Conservation (phyloP, 2,888 invertebrate species). For the Serrognathus titanus region DNA sequence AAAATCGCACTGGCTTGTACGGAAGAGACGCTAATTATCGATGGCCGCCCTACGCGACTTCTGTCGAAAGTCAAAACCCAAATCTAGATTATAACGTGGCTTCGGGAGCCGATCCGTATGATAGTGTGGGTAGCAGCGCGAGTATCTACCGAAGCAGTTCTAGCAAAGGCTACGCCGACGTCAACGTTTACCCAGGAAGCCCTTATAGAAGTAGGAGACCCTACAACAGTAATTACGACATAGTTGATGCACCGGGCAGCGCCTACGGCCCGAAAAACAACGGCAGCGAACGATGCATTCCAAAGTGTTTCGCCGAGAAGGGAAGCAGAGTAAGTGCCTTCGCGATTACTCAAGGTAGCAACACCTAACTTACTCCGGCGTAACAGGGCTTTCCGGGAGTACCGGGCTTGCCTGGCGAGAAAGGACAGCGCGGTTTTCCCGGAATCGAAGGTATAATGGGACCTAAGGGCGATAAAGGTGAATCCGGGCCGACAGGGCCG, state of each 20-base stretch:
- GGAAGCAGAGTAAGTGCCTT: constrained; percentile 64
- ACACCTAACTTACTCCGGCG: neutral
- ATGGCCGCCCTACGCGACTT: constrained; percentile 8
- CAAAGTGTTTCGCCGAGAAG: constrained; percentile 87
- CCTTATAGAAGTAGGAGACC: constrained; percentile 38
- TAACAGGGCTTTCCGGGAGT: constrained; percentile 69
- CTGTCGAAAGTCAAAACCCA: neutral
- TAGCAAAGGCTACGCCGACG: constrained; percentile 27
- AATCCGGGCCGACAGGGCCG: constrained; percentile 76
- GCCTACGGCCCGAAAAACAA: constrained; percentile 47
- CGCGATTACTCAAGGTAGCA: neutral
- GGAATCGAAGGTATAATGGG: constrained; percentile 84
- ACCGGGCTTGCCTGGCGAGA: constrained; percentile 68
- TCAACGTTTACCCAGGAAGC: constrained; percentile 36
- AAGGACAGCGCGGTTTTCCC: constrained; percentile 75
- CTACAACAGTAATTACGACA: constrained; percentile 51
- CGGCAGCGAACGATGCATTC: constrained; percentile 68
- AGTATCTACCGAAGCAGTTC: neutral
- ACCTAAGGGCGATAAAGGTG: constrained; percentile 86
- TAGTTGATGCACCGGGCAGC: constrained; percentile 49
- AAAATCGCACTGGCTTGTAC: constrained; percentile 22
- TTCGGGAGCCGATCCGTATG: neutral
- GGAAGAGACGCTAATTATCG: constrained; percentile 19
- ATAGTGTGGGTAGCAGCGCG: neutral
- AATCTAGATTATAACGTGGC: neutral